Conservation (phyloP, 2,888 invertebrate genomes). For the Stenotaenia linearis region DNA sequence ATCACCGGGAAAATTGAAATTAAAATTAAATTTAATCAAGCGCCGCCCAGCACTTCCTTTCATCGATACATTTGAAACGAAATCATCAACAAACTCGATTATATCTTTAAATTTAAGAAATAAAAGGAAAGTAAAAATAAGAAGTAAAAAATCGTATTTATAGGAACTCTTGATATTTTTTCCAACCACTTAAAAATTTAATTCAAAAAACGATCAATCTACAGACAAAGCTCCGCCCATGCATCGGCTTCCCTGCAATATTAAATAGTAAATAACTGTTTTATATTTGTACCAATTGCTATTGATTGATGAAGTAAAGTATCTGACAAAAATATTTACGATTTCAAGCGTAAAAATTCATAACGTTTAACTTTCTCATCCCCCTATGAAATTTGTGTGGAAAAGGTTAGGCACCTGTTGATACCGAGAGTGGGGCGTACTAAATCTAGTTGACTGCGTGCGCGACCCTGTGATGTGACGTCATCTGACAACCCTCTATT, state of each 20-base stretch:
- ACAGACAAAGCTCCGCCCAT: not conserved
- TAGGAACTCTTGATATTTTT: not conserved
- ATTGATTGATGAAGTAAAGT: too few species aligned
- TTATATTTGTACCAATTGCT: too few species aligned
- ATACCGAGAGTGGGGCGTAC: not conserved
- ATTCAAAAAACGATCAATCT: not conserved
- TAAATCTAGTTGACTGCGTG: not conserved
- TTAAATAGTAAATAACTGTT: too few species aligned
- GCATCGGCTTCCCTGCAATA: not conserved
- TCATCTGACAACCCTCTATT: not conserved
- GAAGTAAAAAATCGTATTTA: not conserved
- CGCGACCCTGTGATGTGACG: constrained; percentile 21
- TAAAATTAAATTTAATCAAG: not conserved
- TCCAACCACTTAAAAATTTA: not conserved
- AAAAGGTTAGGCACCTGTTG: constrained; percentile 8
- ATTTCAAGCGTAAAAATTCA: too few species aligned
- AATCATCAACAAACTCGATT: not conserved
- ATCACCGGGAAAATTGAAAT: not conserved
- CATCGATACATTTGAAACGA: not conserved
- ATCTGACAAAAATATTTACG: too few species aligned
- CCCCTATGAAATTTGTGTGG: too few species aligned
- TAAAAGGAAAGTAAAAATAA: not conserved
- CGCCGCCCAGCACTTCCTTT: not conserved
- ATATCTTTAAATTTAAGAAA: not conserved
- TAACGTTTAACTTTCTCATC: too few species aligned